Evolutionary conservation across 2,797 vertebrate genomes (phyloP).

Genomic region (Pangasius sanitwongsei): DNA sequence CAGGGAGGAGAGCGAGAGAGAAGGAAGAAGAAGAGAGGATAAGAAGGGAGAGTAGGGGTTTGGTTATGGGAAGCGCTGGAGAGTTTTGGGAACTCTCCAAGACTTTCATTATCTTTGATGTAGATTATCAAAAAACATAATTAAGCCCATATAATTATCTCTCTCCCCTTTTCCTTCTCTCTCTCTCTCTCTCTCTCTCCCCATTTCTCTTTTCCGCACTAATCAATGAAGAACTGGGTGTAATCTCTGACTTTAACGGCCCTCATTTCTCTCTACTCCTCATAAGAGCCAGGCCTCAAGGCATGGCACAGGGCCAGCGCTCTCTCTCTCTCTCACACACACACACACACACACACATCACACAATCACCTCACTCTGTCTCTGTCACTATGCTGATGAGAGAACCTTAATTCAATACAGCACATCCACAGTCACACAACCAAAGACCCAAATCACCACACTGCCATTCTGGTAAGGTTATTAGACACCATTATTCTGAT

Average conservation of each 20-base stretch:
- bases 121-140: slow-evolving; percentile 76
- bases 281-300: slow-evolving; percentile 52
- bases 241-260: slow-evolving; percentile 47
- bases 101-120: slow-evolving; percentile 78
- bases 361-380: slow-evolving; percentile 44
- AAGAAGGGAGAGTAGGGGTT: slow-evolving; percentile 39
- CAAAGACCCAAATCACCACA: slow-evolving; percentile 9
- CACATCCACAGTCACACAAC: slow-evolving; percentile 20
- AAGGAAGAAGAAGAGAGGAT: slow-evolving; percentile 54
- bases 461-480: slow-evolving; percentile 12
- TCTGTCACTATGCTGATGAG: slow-evolving; percentile 52
- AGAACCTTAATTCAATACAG: slow-evolving; percentile 36
- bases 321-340: slow-evolving; percentile 31
- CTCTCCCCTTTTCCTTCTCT: slow-evolving; percentile 31
- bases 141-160: slow-evolving; percentile 70
- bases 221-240: slow-evolving; percentile 66
- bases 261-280: slow-evolving; percentile 57
- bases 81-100: slow-evolving; percentile 75
- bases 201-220: slow-evolving; percentile 49
- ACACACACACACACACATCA: slow-evolving; percentile 26
- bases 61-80: slow-evolving; percentile 57
- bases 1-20: slow-evolving; percentile 36
- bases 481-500: slow-evolving; percentile 19
- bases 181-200: background rate
- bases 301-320: slow-evolving; percentile 55